These are phyloP conservation scores for Melieria omissa DNA, from an alignment of 2,888 invertebrate species.

Conservation along the genomic window DNA sequence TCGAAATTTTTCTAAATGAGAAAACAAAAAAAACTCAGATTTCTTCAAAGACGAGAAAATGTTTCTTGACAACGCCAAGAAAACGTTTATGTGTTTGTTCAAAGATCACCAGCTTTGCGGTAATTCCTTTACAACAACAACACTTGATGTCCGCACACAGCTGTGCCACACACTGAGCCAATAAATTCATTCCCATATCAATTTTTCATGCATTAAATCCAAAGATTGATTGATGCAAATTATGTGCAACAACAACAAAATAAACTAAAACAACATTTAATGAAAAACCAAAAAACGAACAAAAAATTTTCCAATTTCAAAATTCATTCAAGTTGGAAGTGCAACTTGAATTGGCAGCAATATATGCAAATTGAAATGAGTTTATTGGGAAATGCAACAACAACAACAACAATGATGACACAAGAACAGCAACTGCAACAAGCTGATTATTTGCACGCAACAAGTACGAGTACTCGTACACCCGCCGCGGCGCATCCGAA, in stretches of 20 bases:
- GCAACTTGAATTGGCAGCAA: not conserved
- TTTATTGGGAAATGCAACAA: constrained; percentile 4
- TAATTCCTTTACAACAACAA: constrained; percentile 6
- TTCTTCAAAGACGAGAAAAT: too few relatives aligned
- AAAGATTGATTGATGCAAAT: constrained; percentile 50
- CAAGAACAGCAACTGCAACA: not conserved
- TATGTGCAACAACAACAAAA: constrained; percentile 44
- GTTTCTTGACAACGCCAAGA: not conserved
- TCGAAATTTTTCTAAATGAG: too few relatives aligned
- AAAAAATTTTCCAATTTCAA: too few relatives aligned
- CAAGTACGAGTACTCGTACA: too few relatives aligned
- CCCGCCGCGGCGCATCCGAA: too few relatives aligned
- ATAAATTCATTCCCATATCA: constrained; percentile 40
- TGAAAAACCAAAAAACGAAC: not conserved
- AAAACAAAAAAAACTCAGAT: too few relatives aligned
- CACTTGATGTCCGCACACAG: constrained; percentile 43
- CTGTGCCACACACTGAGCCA: constrained; percentile 36
- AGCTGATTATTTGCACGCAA: too few relatives aligned
- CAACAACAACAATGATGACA: not conserved
- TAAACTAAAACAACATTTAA: not conserved
- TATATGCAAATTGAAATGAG: not conserved
- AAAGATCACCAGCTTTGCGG: not conserved
- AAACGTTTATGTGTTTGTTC: not conserved
- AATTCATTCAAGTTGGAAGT: not conserved
- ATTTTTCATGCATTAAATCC: constrained; percentile 40